Evolutionary conservation across 2,113 vertebrate genomes (phyloP).

Genomic region (Sula dactylatra): DNA sequence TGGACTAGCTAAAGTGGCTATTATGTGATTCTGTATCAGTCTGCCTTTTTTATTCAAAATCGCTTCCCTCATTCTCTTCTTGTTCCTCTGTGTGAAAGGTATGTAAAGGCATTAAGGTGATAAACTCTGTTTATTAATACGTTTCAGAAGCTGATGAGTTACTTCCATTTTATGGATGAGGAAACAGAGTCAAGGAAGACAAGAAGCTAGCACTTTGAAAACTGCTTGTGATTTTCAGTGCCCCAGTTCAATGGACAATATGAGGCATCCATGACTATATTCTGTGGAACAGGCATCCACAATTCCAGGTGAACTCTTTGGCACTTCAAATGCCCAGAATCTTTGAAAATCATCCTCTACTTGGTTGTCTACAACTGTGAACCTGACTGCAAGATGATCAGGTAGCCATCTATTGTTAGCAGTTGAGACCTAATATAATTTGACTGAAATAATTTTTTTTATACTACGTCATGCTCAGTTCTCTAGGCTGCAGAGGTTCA

Average conservation of each 20-base stretch:
- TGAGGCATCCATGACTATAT: background rate
- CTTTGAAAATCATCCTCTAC: background rate
- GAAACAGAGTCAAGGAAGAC: background rate
- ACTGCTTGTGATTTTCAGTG: background rate
- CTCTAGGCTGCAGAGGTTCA: background rate
- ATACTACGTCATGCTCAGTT: background rate
- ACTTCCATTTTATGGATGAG: background rate
- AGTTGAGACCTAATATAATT: background rate
- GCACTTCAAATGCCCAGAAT: background rate
- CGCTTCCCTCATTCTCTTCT: background rate
- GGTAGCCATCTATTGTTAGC: background rate
- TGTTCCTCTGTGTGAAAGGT: background rate
- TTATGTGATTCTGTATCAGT: background rate
- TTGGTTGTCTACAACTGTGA: background rate
- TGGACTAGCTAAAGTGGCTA: background rate
- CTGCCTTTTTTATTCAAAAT: background rate
- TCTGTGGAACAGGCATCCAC: background rate
- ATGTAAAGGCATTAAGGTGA: background rate
- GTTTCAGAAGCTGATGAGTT: background rate
- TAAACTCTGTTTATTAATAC: background rate
- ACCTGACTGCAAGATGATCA: background rate
- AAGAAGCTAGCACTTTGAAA: background rate
- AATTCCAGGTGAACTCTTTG: background rate
- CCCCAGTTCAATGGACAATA: background rate
- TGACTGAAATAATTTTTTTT: background rate